phyloP scores from a whole-genome alignment of 2,113 vertebrate species.

The Neotoma lepida region DNA sequence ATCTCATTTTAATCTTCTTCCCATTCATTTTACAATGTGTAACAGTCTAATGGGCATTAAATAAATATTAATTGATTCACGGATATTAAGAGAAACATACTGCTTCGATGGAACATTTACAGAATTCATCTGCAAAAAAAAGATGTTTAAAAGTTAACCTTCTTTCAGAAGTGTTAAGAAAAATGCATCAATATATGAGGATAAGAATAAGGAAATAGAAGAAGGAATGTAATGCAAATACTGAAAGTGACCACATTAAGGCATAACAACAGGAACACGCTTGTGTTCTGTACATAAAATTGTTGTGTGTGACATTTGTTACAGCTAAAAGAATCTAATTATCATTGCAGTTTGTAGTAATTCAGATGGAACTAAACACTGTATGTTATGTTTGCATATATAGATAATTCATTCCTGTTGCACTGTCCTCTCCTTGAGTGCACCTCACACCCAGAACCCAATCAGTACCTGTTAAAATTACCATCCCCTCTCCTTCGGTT shows the following conservation, averaged over 20 bases:
- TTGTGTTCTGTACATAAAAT: not conserved
- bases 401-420: not conserved
- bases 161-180: not conserved
- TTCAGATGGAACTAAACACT: not conserved
- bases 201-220: not conserved
- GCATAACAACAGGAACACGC: not conserved
- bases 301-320: constrained; percentile 14
- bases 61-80: constrained; percentile 66
- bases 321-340: not conserved
- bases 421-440: not conserved
- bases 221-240: not conserved
- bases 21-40: not conserved
- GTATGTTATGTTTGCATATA: not conserved
- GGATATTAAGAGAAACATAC: constrained; percentile 1
- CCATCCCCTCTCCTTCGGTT: too few species aligned
- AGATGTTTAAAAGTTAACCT: not conserved
- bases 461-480: not conserved
- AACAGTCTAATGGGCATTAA: constrained; percentile 30
- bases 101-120: not conserved
- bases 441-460: not conserved
- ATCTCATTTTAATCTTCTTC: constrained; percentile 53
- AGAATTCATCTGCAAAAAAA: not conserved
- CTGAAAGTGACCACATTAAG: not conserved
- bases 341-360: not conserved
- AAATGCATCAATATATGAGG: not conserved